Evolutionary conservation across 2,888 invertebrate genomes (phyloP).

Genomic region (Phytoseiulus persimilis): DNA sequence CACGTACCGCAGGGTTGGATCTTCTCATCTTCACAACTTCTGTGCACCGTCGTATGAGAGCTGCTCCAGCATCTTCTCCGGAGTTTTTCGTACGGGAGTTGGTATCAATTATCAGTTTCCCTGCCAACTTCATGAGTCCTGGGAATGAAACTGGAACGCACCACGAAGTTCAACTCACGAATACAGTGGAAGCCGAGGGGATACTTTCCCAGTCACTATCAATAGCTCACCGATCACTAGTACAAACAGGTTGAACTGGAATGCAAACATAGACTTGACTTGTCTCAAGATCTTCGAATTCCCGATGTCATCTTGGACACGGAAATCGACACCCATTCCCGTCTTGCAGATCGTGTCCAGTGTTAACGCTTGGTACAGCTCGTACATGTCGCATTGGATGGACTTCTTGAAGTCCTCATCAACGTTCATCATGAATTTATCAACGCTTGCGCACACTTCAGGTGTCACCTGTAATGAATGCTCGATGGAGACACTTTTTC

Average conservation of each 20-base stretch:
- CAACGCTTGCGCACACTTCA: background rate
- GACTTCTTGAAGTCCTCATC: background rate
- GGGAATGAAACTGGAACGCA: background rate
- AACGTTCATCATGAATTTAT: background rate
- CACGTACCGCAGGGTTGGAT: background rate
- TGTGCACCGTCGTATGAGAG: background rate
- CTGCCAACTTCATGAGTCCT: background rate
- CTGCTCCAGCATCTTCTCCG: background rate
- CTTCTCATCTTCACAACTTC: background rate
- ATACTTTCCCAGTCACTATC: background rate
- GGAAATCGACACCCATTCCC: background rate
- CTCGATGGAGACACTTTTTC: no score
- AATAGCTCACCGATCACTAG: background rate
- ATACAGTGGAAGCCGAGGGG: background rate
- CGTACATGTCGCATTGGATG: background rate
- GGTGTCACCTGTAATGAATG: background rate
- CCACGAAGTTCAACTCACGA: background rate
- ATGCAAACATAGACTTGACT: background rate
- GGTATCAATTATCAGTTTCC: background rate
- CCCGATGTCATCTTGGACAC: background rate
- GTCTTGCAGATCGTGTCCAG: conserved; percentile 20
- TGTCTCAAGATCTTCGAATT: background rate
- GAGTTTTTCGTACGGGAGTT: background rate
- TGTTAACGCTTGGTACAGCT: background rate
- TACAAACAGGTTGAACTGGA: background rate